Conservation (phyloP, 2,113 vertebrate species). For the Entomyzon cyanotis region DNA sequence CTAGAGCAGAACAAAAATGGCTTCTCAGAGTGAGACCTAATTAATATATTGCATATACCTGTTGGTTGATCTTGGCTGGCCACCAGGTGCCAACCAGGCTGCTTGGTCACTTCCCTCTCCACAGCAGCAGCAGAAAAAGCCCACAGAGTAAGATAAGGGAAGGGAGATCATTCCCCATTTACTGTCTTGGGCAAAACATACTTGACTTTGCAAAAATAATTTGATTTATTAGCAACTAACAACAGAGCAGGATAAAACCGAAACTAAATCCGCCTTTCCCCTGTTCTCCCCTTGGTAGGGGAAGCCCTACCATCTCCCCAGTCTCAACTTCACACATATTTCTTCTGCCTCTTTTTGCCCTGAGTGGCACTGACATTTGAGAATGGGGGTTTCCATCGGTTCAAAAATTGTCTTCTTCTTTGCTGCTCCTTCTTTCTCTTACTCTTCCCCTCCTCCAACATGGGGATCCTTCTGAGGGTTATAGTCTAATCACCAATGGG, state of each 20-base stretch:
- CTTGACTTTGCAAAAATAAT: background rate
- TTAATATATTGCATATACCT: background rate
- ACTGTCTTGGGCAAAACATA: background rate
- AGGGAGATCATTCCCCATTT: background rate
- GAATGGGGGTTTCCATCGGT: background rate
- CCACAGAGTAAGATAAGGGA: background rate
- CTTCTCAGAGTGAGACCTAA: background rate
- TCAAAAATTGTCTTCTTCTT: background rate
- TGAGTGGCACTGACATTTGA: background rate
- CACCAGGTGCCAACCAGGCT: background rate
- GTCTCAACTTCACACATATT: background rate
- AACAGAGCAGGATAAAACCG: background rate
- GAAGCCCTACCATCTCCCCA: background rate
- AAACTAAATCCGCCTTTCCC: background rate
- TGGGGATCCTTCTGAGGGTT: background rate
- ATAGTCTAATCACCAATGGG: background rate
- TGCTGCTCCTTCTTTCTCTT: background rate
- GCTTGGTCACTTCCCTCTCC: background rate
- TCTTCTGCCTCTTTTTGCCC: background rate
- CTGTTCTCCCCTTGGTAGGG: rapidly evolving
- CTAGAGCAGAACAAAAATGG: background rate
- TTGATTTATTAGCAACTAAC: background rate
- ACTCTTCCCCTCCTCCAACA: background rate
- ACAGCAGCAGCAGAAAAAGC: background rate
- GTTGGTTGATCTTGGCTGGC: background rate